Evolutionary conservation across 2,888 invertebrate genomes (phyloP).

Genomic region (Tetanocera ferruginea): DNA sequence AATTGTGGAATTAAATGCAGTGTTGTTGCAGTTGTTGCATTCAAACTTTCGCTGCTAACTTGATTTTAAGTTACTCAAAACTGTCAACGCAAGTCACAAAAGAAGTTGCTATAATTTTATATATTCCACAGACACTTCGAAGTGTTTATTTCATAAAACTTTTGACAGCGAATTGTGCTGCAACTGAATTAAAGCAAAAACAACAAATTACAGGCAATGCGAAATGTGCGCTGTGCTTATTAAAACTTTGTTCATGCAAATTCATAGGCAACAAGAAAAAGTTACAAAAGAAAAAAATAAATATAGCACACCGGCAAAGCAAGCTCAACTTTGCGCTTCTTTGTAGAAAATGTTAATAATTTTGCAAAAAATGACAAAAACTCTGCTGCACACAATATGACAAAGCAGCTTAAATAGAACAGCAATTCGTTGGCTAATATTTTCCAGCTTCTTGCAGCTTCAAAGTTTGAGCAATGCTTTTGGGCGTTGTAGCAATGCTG

Average conservation of each 20-base stretch:
- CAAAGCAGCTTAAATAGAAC: too few relatives aligned
- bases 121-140: too few relatives aligned
- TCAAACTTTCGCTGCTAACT: too few relatives aligned
- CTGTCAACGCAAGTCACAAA: too few relatives aligned
- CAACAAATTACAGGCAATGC: background rate
- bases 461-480: background rate
- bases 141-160: too few relatives aligned
- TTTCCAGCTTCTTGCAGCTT: too few relatives aligned
- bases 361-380: background rate
- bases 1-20: too few relatives aligned
- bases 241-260: background rate
- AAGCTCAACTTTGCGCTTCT: background rate
- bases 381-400: background rate
- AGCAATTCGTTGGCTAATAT: too few relatives aligned
- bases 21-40: too few relatives aligned
- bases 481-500: background rate
- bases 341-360: background rate
- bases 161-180: too few relatives aligned
- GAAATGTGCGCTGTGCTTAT: background rate
- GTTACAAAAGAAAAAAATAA: background rate
- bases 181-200: background rate
- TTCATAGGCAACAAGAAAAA: background rate
- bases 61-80: too few relatives aligned
- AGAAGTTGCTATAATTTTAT: too few relatives aligned
- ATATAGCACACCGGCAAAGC: background rate